Evolutionary conservation across 2,888 invertebrate species (phyloP).

Genomic region (Acleris holmiana): DNA sequence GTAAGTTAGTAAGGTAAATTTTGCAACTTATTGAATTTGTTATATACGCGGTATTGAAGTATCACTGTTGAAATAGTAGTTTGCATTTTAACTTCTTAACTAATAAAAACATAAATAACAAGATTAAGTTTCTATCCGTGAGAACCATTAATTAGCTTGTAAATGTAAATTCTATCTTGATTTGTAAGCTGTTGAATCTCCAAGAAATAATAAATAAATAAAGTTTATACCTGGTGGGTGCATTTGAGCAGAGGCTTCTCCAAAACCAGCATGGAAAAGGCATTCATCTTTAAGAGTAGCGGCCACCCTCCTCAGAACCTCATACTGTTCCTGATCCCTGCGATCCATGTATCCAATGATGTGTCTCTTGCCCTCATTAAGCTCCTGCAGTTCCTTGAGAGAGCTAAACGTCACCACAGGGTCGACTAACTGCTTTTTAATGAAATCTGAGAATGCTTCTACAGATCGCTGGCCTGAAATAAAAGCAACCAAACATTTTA

Average conservation of each 20-base stretch:
- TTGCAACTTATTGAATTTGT: no score
- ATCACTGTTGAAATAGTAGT: no score
- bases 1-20: no score
- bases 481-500: neutral
- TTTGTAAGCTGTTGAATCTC: no score
- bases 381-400: conserved; percentile 88
- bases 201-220: no score
- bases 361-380: conserved; percentile 92
- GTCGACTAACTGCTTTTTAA: conserved; percentile 94
- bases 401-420: conserved; percentile 91
- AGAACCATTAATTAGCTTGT: no score
- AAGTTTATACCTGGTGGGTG: conserved; percentile 91
- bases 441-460: conserved; percentile 95
- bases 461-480: conserved; percentile 89
- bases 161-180: no score
- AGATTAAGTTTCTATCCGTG: no score
- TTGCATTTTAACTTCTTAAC: no score
- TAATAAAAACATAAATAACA: no score
- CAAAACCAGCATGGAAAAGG: conserved; percentile 95
- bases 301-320: conserved; percentile 91
- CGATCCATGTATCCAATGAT: conserved; percentile 96
- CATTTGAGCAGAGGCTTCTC: conserved; percentile 91
- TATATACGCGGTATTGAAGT: no score
- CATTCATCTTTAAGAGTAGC: conserved; percentile 97
- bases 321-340: conserved; percentile 92